Conservation (phyloP, 1,140 invertebrate species). For the Drosophila tropicalis region DNA sequence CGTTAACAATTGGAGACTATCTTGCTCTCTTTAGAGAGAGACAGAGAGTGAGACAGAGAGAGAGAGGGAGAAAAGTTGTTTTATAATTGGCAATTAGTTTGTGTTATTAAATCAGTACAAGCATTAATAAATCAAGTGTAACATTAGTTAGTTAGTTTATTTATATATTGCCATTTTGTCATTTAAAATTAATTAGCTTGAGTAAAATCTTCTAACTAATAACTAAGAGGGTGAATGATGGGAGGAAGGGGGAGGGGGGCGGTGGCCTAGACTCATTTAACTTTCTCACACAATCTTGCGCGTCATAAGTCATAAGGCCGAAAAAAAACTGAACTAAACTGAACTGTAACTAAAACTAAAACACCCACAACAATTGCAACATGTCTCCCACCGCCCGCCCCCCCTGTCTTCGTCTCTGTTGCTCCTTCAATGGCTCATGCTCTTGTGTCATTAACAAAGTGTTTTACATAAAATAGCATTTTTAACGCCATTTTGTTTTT, state of each 20-base stretch:
- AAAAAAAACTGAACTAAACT: not conserved
- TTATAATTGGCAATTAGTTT: constrained; percentile 9
- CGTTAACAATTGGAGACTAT: no score
- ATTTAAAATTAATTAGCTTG: constrained; percentile 13
- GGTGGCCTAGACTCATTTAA: constrained; percentile 6
- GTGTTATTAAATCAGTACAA: constrained; percentile 6
- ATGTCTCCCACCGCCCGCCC: not conserved
- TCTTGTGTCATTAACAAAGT: constrained; percentile 69
- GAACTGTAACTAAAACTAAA: constrained; percentile 6
- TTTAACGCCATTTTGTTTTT: constrained; percentile 73
- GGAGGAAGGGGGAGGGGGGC: not conserved
- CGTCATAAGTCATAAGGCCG: constrained; percentile 15
- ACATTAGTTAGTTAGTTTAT: constrained; percentile 9
- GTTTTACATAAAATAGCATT: constrained; percentile 77
- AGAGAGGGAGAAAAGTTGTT: not conserved
- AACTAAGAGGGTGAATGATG: not conserved
- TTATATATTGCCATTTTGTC: constrained; percentile 12
- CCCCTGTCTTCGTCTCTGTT: no score
- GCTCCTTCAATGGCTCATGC: not conserved
- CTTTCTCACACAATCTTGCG: constrained; percentile 8
- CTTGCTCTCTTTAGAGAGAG: no score
- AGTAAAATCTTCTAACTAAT: constrained; percentile 6
- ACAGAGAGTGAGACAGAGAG: no score
- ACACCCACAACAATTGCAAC: constrained; percentile 6
- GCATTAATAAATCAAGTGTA: constrained; percentile 5